Base-by-base conservation (phyloP, 2,888 invertebrate genomes). In the Diloba caeruleocephala region DNA sequence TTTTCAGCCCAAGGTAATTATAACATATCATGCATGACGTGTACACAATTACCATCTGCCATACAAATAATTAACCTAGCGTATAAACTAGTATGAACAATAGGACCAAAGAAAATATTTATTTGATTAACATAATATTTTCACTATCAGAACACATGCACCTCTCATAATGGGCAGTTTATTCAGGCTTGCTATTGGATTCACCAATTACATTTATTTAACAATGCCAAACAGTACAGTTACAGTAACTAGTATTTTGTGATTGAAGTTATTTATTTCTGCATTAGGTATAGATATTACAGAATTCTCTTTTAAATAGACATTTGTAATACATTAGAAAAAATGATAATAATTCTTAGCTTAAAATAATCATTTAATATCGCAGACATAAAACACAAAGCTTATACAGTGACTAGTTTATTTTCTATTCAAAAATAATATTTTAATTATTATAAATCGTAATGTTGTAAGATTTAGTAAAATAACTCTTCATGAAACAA, bases 391-490 rank as follows among this genome's bases (percentile, higher is more conserved):
- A 19, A 15, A 23, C 14, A 17, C 9, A 7, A 2, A n/a, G 29
- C 14, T n/a, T 9, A 13, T 23, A 38, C 9, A 0, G 29, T 12
- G 6, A 12, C 13, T n/a, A 25, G 17, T 19, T 33, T 10, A 8
- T 25, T 8, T 39, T 15, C 1, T 50, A n/a, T 13, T 25, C 12
- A 12, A 10, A 19, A 53, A 46, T 46, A 14, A 43, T 8, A 25
- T 9, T 25, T 29, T 29, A 17, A 42, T 29, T 13, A 42, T 12
- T 6, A 23, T 32, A 49, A 33, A 23, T 34, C 13, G 4, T 25
- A 44, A 61, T 32, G 7, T 50, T 12, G 21, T 51, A 33, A 45
- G 8, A 59, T n/a, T 51, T 42, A 61, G 50, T 45, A 53, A 49
- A 50, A 44, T 34, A 33, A 31, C 34, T 25, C 28, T 50, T 36